Evolutionary conservation across 1,140 invertebrate genomes (phyloP).

Genomic region (Helicoverpa armigera): DNA sequence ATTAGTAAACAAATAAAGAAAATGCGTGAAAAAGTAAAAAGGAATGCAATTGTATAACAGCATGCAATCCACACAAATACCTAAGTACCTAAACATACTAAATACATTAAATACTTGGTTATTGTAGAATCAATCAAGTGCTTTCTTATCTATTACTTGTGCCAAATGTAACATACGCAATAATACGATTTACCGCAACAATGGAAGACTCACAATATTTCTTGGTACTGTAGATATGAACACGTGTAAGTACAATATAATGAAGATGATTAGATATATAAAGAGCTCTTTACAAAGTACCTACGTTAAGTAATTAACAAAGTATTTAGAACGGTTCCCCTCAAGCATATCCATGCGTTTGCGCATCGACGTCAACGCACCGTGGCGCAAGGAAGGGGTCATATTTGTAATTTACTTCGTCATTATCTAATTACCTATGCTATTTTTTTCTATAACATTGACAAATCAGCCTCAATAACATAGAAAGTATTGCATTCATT

Average conservation of each 20-base stretch:
- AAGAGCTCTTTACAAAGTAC: conserved; percentile 1
- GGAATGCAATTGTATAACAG: conserved; percentile 2
- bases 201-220: neutral
- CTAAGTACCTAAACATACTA: no score
- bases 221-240: neutral
- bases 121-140: no score
- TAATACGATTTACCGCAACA: neutral
- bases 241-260: neutral
- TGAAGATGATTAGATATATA: neutral
- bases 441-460: neutral
- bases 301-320: conserved; percentile 19
- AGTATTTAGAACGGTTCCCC: conserved; percentile 27
- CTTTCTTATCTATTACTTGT: no score
- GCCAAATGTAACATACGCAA: no score
- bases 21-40: neutral
- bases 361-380: conserved; percentile 3
- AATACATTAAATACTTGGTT: no score
- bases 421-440: neutral
- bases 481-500: neutral
- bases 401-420: neutral
- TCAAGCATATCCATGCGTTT: conserved; percentile 28
- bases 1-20: neutral
- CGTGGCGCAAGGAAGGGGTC: no score
- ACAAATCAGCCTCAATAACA: neutral
- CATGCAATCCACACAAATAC: neutral